These are phyloP conservation scores for Alligator sinensis DNA, from an alignment of 2,113 vertebrate genomes.

Conservation along the genomic window DNA sequence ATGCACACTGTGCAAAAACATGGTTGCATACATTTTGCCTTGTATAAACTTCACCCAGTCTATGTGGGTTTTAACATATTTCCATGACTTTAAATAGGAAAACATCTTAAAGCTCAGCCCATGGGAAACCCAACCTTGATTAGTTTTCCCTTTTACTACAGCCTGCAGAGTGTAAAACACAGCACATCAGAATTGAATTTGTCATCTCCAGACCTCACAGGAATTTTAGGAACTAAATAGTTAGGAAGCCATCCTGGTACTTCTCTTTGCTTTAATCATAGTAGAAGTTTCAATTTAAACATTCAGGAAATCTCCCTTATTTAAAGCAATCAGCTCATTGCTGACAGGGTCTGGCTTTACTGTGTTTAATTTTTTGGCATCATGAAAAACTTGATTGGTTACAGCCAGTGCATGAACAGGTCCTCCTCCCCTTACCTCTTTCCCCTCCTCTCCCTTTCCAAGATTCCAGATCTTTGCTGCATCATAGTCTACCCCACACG, in stretches of 20 bases:
- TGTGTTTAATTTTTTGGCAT: constrained; percentile 86
- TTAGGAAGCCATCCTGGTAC: constrained; percentile 85
- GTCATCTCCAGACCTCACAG: constrained; percentile 89
- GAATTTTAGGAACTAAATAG: constrained; percentile 87
- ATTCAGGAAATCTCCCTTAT: constrained; percentile 89
- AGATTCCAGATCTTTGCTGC: constrained; percentile 59
- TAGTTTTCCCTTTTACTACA: constrained; percentile 84
- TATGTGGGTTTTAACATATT: constrained; percentile 81
- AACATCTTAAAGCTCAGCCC: constrained; percentile 80
- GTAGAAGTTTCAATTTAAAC: constrained; percentile 87
- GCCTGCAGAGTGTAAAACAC: constrained; percentile 88
- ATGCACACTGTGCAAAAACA: constrained; percentile 74
- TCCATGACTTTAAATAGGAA: constrained; percentile 84
- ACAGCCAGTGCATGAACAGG: constrained; percentile 72
- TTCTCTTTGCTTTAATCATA: constrained; percentile 88
- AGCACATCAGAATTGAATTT: constrained; percentile 90
- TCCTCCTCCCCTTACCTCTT: not conserved
- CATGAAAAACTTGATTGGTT: constrained; percentile 83
- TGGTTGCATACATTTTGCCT: constrained; percentile 71
- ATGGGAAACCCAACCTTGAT: constrained; percentile 87
- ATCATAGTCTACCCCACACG: constrained; percentile 22
- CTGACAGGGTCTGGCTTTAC: constrained; percentile 83
- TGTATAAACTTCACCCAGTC: constrained; percentile 79
- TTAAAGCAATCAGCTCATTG: constrained; percentile 87
- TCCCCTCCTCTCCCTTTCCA: not conserved